Evolutionary conservation across 2,113 vertebrate species (phyloP).

Genomic region (Marmota flaviventris): DNA sequence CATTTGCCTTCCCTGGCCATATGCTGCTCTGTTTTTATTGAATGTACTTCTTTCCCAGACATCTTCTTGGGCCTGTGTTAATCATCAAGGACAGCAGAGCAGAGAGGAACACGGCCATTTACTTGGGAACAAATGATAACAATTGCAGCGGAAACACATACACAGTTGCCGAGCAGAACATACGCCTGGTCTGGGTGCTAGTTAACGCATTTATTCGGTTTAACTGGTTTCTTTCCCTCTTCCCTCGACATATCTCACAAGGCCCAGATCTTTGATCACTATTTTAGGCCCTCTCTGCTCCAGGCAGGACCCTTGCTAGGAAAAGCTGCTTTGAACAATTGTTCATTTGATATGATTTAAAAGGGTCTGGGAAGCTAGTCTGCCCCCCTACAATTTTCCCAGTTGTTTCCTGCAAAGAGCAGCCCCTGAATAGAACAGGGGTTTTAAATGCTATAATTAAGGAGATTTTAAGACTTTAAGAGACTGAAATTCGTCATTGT

Average conservation of each 20-base stretch:
- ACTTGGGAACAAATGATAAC: conserved; percentile 10
- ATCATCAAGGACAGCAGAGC: not conserved
- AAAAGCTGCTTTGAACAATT: not conserved
- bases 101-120: not conserved
- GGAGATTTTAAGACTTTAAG: not conserved
- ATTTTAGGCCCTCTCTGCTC: not conserved
- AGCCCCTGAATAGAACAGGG: not conserved
- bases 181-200: not conserved
- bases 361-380: not conserved
- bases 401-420: not conserved
- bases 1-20: not conserved
- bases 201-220: not conserved
- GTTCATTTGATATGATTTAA: conserved; percentile 5
- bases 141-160: not conserved
- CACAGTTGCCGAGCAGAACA: not conserved
- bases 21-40: conserved; percentile 40
- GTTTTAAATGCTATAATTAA: not conserved
- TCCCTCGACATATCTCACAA: not conserved
- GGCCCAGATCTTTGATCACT: not conserved
- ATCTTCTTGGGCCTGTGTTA: not conserved
- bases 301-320: not conserved
- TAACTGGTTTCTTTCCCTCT: not conserved
- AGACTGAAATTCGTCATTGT: not conserved
- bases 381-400: not conserved
- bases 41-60: not conserved